phyloP scores from a whole-genome alignment of 2,797 vertebrate species.

The Moxostoma hubbsi region DNA sequence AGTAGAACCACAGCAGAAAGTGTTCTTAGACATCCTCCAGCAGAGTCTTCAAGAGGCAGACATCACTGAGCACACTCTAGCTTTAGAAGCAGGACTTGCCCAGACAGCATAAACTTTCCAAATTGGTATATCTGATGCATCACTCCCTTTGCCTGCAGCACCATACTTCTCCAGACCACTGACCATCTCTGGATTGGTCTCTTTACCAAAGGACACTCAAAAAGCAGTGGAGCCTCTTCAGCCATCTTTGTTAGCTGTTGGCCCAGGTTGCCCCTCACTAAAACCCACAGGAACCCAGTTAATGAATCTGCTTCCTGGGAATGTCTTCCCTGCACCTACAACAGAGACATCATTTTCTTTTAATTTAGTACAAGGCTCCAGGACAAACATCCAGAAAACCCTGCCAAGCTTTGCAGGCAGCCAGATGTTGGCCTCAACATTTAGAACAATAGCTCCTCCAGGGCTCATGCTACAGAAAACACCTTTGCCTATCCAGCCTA shows the following conservation, averaged over 20 bases:
- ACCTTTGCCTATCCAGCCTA: slow-evolving; percentile 78
- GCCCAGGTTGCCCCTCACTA: slow-evolving; percentile 79
- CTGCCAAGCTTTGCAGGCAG: slow-evolving; percentile 67
- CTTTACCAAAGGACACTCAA: slow-evolving; percentile 79
- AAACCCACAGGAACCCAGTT: slow-evolving; percentile 79
- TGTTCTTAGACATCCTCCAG: slow-evolving; percentile 81
- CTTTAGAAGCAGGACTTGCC: slow-evolving; percentile 77
- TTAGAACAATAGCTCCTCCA: slow-evolving; percentile 67
- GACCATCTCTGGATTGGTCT: slow-evolving; percentile 65
- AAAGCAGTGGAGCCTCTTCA: slow-evolving; percentile 81
- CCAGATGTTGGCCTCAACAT: slow-evolving; percentile 68
- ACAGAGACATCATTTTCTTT: slow-evolving; percentile 77
- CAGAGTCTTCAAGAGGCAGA: slow-evolving; percentile 84
- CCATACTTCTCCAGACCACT: slow-evolving; percentile 73
- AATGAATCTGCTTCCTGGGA: slow-evolving; percentile 80
- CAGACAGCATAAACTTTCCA: slow-evolving; percentile 71
- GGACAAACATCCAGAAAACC: slow-evolving; percentile 79
- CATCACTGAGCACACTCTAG: slow-evolving; percentile 84
- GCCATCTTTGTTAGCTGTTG: slow-evolving; percentile 79
- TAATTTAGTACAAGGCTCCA: slow-evolving; percentile 75
- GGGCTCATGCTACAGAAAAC: slow-evolving; percentile 75
- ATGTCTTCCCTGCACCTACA: slow-evolving; percentile 76
- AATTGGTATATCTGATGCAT: slow-evolving; percentile 72
- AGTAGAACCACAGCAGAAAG: slow-evolving; percentile 62
- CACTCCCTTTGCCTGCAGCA: slow-evolving; percentile 64